Conservation (phyloP, 2,113 vertebrate species). For the Paralichthys olivaceus region DNA sequence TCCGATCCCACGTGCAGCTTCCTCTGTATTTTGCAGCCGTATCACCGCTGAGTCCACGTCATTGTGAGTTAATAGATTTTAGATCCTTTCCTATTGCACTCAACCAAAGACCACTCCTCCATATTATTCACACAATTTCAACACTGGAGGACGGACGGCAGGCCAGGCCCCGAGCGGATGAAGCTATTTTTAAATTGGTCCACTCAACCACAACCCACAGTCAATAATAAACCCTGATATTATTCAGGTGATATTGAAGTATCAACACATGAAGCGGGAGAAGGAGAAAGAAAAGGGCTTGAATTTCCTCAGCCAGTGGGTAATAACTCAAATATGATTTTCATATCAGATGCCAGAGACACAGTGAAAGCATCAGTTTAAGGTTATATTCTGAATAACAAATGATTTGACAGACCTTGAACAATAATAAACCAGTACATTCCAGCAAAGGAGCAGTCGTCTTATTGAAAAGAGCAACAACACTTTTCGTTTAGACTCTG, state of each 20-base stretch:
- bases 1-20: conserved; percentile 6
- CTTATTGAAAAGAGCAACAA: too few relatives aligned
- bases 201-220: conserved; percentile 58
- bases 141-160: background rate
- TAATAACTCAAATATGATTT: conserved; percentile 31
- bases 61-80: conserved; percentile 32
- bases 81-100: background rate
- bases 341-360: background rate
- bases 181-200: conserved; percentile 67
- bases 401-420: background rate
- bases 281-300: conserved; percentile 22
- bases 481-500: too few relatives aligned
- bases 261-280: conserved; percentile 46
- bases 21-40: conserved; percentile 12
- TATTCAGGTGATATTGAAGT: conserved; percentile 65
- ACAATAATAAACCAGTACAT: background rate
- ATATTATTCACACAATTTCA: conserved; percentile 55
- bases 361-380: background rate
- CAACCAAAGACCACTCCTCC: background rate
- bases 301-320: conserved; percentile 21
- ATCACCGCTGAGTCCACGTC: background rate
- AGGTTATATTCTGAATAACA: conserved; percentile 26
- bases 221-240: conserved; percentile 68
- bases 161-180: conserved; percentile 21
- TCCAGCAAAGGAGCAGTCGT: background rate